Evolutionary conservation across 1,140 invertebrate genomes (phyloP).

Genomic region (Drosophila rufa): DNA sequence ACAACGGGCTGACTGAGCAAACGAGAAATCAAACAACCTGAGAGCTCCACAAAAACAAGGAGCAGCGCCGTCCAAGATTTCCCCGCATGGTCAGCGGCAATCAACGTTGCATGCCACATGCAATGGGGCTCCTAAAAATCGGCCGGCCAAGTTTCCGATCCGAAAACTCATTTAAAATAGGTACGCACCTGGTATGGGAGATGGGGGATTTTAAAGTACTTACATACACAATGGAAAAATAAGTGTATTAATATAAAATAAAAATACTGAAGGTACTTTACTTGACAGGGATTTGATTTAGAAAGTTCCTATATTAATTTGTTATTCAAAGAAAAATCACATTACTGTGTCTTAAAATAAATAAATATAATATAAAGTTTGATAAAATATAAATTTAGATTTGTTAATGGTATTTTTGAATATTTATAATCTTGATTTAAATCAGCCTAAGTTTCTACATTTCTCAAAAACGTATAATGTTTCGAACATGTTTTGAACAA

Average conservation of each 20-base stretch:
- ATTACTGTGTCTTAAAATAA: no score
- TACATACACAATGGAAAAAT: background rate
- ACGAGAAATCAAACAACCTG: constrained; percentile 59
- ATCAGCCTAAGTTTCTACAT: no score
- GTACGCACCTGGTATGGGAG: constrained; percentile 9
- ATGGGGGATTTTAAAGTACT: constrained; percentile 11
- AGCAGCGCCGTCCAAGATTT: constrained; percentile 23
- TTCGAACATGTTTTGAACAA: no score
- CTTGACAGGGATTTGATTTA: no score
- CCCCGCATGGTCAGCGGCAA: constrained; percentile 39
- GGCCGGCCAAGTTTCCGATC: constrained; percentile 16
- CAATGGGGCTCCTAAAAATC: constrained; percentile 22
- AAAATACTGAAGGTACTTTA: no score
- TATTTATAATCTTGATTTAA: no score
- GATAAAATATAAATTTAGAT: no score
- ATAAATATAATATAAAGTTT: no score
- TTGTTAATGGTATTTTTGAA: no score
- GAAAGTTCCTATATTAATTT: no score
- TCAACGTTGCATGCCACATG: constrained; percentile 49
- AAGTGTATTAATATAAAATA: background rate
- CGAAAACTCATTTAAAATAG: constrained; percentile 50
- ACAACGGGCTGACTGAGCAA: constrained; percentile 37
- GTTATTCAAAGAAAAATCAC: no score
- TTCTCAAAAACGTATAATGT: no score
- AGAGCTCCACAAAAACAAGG: constrained; percentile 27